Evolutionary conservation across 2,888 invertebrate species (phyloP).

Genomic region (Orthosia incerta): DNA sequence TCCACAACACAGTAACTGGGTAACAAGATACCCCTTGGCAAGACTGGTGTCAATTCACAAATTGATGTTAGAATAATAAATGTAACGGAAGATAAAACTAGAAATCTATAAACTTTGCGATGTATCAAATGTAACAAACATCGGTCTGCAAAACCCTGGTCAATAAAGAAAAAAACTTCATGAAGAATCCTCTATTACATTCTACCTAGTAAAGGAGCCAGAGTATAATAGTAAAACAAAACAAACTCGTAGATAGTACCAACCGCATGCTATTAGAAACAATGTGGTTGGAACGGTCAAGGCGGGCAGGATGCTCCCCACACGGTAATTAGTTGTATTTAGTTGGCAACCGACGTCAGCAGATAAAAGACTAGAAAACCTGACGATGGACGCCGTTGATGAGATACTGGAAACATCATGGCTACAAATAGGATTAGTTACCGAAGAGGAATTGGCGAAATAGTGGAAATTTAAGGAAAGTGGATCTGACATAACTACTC

Average conservation of each 20-base stretch:
- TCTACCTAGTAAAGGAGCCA: neutral
- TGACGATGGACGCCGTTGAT: constrained; percentile 30
- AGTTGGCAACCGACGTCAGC: constrained; percentile 38
- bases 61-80: neutral
- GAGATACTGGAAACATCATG: constrained; percentile 31
- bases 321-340: constrained; percentile 56
- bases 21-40: too few species aligned
- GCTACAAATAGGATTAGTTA: constrained; percentile 20
- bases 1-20: too few species aligned
- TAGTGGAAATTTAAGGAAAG: neutral
- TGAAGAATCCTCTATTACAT: neutral
- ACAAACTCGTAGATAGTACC: constrained; percentile 24
- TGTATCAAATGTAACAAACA: neutral
- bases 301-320: constrained; percentile 44
- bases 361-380: constrained; percentile 22
- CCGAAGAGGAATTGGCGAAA: neutral
- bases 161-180: neutral
- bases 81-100: neutral
- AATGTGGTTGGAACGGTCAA: constrained; percentile 52
- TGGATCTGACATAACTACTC: neutral
- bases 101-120: neutral
- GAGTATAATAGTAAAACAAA: constrained; percentile 24
- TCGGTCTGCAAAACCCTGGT: neutral
- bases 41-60: neutral
- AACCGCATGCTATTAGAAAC: constrained; percentile 39